Percentiles rank a stretch among this genome's conserved stretches.
phyloP scores from a whole-genome alignment of 2,113 vertebrate species.

The Dasyurus viverrinus region DNA sequence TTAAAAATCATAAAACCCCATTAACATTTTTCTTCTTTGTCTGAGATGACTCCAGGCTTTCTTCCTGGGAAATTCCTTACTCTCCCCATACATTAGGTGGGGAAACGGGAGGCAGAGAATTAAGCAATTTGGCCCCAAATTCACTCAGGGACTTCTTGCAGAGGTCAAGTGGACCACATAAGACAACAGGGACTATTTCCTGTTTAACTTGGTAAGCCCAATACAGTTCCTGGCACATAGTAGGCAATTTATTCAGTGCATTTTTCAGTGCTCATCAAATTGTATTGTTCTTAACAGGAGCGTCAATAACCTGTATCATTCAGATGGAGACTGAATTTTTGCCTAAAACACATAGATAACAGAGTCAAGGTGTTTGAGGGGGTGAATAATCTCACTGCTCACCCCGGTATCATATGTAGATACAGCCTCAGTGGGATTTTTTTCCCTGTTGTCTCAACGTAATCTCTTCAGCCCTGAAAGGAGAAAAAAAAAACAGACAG shows the following conservation, averaged over 20 bases:
- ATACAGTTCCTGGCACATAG: background rate
- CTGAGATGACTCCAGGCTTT: background rate
- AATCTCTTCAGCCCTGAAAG: constrained; percentile 27
- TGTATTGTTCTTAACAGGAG: background rate
- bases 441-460: background rate
- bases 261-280: background rate
- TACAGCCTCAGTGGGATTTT: background rate
- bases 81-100: background rate
- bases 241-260: background rate
- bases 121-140: background rate
- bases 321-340: background rate
- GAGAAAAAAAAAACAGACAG: constrained; percentile 14
- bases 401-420: constrained; percentile 20
- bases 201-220: background rate
- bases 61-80: background rate
- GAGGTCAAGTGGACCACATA: background rate
- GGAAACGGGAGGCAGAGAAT: background rate
- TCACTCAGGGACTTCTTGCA: background rate
- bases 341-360: background rate
- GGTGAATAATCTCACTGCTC: constrained; percentile 4
- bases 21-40: background rate
- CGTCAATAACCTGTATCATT: background rate
- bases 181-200: background rate
- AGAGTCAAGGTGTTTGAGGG: background rate
- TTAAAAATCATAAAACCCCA: background rate